Base-by-base conservation (phyloP, 1,140 invertebrate genomes). In the Dinoponera quadriceps region DNA sequence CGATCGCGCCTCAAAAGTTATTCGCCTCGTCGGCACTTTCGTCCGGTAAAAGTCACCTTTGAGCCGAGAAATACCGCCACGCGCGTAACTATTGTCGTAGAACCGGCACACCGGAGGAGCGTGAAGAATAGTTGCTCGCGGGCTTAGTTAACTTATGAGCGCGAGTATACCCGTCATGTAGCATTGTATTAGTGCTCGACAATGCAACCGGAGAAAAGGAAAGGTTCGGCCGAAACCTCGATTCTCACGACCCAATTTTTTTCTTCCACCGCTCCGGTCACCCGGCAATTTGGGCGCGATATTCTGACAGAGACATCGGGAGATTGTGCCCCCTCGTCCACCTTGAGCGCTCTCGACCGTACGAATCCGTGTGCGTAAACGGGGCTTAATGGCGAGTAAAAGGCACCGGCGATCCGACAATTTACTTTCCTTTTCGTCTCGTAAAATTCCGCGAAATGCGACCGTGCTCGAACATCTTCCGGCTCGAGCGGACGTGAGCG, bases 211-310 rank as follows among this genome's bases (percentile, higher is more conserved):
- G 72, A 75, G 65, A 51, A 55, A 85, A 84, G 62, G 62, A 85
- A 87, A 88, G 59, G 18, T 72, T 85, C 60, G 77, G 18, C 68
- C 38, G 44, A 85, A 82, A 82, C 27, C 48, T 63, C 16, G 55
- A 84, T 87, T 90, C 87, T 54, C 87, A 85, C 85, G 88, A 60
- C 83, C 83, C 82, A 85, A 86, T 90, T 91, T 86, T 88, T 83
- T 81, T 63, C 62, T 18, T 33, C 20, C 44, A 54, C 33, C 14
- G n/a, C 44, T 2, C 18, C 16, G 9, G n/a, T 59, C 27, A 13
- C 14, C 54, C n/a, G 25, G 81, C 22, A 54, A 86, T 86, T 83
- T 83, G 33, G 59, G 48, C 77, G 65, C 65, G 49, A 75, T 54
- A 49, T 3, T 71, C 25, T 5, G 62, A 27, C 20, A 13, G 5